Base-by-base conservation (phyloP, 1,140 invertebrate species). In the Colletes gigas region DNA sequence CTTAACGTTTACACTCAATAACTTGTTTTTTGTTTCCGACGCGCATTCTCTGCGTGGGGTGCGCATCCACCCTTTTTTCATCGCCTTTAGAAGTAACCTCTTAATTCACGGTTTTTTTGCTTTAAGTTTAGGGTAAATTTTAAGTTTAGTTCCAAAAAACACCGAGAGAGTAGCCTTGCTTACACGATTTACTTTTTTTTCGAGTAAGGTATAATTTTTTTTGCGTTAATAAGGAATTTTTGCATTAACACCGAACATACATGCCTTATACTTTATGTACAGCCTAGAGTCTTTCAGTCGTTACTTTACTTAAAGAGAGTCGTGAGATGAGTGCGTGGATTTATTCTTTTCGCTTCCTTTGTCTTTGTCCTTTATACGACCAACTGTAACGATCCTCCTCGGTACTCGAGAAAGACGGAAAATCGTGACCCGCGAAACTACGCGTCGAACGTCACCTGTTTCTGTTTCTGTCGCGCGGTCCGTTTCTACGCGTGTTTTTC, bases 231-330 rank as follows among this genome's bases (percentile, higher is more conserved):
- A 91, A 92, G 89, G 87, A 92, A 91, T 89, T 89, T 85, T 90
- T 92, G 84, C 86, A 72, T 69, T 89, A 92, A 93, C 91, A 93
- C 91, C 92, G 87, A 93, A 93, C 92, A 93, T 92, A 93, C 91
- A 92, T 93, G 90, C 90, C 91, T 93, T 92, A 90, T 83, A 90
- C 77, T 90, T 92, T 93, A 93, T 93, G 83, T 93, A 93, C 92
- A 93, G 91, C 91, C 92, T 93, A 92, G 89, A 92, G 88, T 91
- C 78, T 88, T 92, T 93, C 92, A 93, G 92, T 93, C 92, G 90
- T 93, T 87, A 85, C 81, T 87, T 88, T 71, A 57, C 54, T 84
- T 82, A 82, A 89, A 90, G 87, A 91, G 85, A 89, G 86, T 91
- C 89, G 83, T 89, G 84, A 87, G 78, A 91, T 90, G 85, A 91